phyloP scores from a whole-genome alignment of 2,888 invertebrate genomes.

The Drosophila macrothrix region DNA sequence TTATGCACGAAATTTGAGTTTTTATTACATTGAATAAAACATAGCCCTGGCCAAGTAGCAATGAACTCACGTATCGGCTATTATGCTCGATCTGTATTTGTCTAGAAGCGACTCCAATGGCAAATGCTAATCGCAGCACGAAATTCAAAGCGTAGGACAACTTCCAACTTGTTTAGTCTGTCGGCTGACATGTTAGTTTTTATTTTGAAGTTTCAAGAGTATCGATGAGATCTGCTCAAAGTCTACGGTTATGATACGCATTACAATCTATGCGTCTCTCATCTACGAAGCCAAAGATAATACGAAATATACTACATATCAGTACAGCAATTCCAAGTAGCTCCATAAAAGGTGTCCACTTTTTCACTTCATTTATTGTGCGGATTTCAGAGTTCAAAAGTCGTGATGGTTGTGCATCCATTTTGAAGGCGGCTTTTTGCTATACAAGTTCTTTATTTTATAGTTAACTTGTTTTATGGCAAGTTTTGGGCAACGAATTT shows the following conservation, averaged over 20 bases:
- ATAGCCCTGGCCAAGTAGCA: conserved; percentile 38
- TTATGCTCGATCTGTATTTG: background rate
- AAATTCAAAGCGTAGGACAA: background rate
- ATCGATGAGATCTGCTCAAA: background rate
- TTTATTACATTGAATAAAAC: conserved; percentile 8
- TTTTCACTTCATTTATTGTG: conserved; percentile 24
- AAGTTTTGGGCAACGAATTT: background rate
- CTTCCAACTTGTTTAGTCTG: conserved; percentile 23
- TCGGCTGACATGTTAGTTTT: background rate
- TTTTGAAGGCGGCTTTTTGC: background rate
- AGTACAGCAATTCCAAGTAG: conserved; percentile 11
- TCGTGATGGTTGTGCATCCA: rapidly evolving
- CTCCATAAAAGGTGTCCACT: conserved; percentile 45
- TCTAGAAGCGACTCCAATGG: conserved; percentile 27
- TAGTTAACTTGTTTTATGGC: background rate
- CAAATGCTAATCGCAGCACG: conserved; percentile 41
- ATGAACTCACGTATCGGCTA: conserved; percentile 48
- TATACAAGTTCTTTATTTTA: background rate
- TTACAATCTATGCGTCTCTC: background rate
- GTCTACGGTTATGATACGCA: background rate
- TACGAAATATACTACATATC: conserved; percentile 24
- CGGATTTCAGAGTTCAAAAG: background rate
- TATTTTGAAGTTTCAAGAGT: background rate
- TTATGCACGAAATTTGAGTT: background rate
- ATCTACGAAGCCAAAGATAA: background rate